Conservation (phyloP, 2,888 invertebrate species). For the Ochropleura leucogaster region DNA sequence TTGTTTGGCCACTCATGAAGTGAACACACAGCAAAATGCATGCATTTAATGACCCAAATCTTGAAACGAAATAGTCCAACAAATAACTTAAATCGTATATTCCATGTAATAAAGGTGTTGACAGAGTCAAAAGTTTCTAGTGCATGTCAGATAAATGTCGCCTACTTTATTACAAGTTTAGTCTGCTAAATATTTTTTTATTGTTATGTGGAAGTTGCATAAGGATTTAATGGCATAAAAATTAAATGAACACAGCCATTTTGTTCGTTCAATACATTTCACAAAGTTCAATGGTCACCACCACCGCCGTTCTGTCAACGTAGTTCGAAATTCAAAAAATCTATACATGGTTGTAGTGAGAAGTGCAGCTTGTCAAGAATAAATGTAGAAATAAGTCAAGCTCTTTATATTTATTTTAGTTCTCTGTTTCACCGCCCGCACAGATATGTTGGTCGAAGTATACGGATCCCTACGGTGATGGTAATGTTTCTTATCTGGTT, state of each 20-base stretch:
- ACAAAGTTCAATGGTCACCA: background rate
- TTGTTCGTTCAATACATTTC: background rate
- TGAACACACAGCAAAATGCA: background rate
- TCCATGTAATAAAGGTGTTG: background rate
- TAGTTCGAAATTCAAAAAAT: background rate
- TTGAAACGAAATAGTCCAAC: background rate
- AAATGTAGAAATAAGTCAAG: background rate
- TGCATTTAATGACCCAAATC: too few relatives aligned
- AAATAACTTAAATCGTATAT: background rate
- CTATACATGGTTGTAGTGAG: too few relatives aligned
- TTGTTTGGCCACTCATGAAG: background rate
- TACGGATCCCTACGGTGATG: slow-evolving; percentile 23
- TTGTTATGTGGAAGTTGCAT: background rate
- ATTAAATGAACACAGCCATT: background rate
- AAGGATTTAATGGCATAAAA: background rate
- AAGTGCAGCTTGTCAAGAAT: background rate
- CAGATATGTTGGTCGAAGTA: background rate
- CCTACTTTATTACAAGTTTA: background rate
- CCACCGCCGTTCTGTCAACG: background rate
- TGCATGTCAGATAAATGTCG: background rate
- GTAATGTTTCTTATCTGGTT: slow-evolving; percentile 3
- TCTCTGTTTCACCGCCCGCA: background rate
- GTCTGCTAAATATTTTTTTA: too few relatives aligned
- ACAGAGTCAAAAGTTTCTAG: background rate
- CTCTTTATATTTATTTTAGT: background rate